Evolutionary conservation across 2,888 invertebrate genomes (phyloP).

Genomic region (Monoplex corrugatus): DNA sequence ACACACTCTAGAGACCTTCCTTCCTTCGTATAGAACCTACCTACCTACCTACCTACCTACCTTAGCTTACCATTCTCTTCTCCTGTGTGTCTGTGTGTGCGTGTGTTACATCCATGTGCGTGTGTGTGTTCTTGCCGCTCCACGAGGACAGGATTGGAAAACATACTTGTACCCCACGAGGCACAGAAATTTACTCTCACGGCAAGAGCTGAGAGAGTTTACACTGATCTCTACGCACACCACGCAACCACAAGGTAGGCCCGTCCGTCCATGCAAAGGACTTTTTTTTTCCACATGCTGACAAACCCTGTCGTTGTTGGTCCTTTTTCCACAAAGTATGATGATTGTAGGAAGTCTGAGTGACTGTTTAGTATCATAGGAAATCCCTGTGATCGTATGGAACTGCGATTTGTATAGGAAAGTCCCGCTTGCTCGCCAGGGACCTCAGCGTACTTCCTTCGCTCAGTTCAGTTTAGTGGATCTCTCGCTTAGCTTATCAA

Average conservation of each 20-base stretch:
- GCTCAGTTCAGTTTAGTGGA: too few relatives aligned
- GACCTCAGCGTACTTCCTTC: too few relatives aligned
- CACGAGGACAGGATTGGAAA: too few relatives aligned
- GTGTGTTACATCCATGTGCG: background rate
- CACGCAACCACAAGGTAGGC: conserved; percentile 29
- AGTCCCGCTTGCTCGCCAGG: too few relatives aligned
- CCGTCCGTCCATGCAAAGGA: background rate
- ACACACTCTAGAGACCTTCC: background rate
- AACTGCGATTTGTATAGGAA: too few relatives aligned
- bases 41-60: background rate
- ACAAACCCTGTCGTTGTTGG: background rate
- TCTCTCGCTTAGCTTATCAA: conserved; percentile 4
- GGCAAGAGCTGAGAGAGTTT: background rate
- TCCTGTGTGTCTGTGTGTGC: background rate
- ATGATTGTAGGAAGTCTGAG: too few relatives aligned
- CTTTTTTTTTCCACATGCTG: background rate
- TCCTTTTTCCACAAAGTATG: background rate
- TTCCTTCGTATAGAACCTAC: too few relatives aligned
- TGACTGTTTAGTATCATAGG: too few relatives aligned
- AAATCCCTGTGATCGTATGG: too few relatives aligned
- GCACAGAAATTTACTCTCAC: background rate
- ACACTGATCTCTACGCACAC: background rate
- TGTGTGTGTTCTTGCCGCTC: background rate
- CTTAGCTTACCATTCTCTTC: background rate
- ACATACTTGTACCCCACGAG: too few relatives aligned